Evolutionary conservation across 1,140 invertebrate genomes (phyloP).

Genomic region (Condylostylus longicornis): DNA sequence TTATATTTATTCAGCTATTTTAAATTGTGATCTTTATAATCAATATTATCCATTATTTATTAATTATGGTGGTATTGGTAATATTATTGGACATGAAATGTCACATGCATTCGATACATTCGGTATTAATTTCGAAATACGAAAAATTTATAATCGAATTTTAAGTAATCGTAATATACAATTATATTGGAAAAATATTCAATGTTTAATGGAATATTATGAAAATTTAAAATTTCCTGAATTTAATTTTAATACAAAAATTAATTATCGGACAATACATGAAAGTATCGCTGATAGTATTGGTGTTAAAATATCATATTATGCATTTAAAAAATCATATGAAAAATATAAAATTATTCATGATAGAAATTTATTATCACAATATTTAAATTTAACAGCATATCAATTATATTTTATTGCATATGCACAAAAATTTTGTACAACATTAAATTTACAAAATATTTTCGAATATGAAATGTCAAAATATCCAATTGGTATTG

Average conservation of each 20-base stretch:
- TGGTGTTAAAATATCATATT: constrained; percentile 45
- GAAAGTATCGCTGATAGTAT: constrained; percentile 60
- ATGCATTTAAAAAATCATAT: constrained; percentile 35
- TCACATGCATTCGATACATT: constrained; percentile 47
- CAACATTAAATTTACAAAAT: no score
- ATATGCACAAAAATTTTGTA: no score
- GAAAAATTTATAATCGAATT: constrained; percentile 39
- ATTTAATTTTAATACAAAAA: constrained; percentile 40
- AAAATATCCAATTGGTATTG: no score
- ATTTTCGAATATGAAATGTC: no score
- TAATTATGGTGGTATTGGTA: constrained; percentile 46
- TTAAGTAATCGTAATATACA: constrained; percentile 17
- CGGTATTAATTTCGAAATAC: constrained; percentile 84
- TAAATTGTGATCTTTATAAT: constrained; percentile 15
- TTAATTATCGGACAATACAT: constrained; percentile 39
- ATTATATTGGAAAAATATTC: constrained; percentile 11
- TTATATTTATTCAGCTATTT: no score
- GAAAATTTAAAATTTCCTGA: neutral
- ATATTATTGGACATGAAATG: constrained; percentile 52
- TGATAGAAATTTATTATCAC: no score
- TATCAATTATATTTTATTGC: no score
- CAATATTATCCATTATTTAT: constrained; percentile 19
- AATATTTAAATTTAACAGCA: no score
- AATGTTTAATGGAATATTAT: constrained; percentile 22
- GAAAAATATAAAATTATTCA: no score